Conservation (phyloP, 2,797 vertebrate species). For the Gallirallus australis region DNA sequence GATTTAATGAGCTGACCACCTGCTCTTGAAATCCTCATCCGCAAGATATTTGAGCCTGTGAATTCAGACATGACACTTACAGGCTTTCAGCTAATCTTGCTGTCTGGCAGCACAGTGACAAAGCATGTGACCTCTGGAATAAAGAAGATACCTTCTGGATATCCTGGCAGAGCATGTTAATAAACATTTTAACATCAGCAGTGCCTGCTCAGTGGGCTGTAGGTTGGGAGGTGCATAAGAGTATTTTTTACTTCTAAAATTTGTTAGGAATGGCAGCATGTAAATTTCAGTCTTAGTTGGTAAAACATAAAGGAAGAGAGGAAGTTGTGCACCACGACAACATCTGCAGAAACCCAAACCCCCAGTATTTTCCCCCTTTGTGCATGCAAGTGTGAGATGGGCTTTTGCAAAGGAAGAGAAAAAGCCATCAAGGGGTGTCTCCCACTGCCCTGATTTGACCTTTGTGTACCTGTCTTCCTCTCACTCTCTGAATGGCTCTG, state of each 20-base stretch:
- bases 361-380: too few species aligned
- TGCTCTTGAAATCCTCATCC: constrained; percentile 70
- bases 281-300: not conserved
- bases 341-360: not conserved
- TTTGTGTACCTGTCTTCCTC: not conserved
- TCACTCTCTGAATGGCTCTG: not conserved
- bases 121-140: constrained; percentile 54
- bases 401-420: not conserved
- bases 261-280: not conserved
- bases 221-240: not conserved
- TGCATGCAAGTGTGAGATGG: not conserved
- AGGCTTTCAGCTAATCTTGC: constrained; percentile 48
- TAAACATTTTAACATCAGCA: not conserved
- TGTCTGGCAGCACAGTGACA: constrained; percentile 15
- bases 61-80: constrained; percentile 44
- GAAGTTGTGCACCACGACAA: not conserved
- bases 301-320: not conserved
- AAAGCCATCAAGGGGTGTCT: not conserved
- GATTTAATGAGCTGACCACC: constrained; percentile 81
- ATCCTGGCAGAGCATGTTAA: not conserved
- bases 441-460: not conserved
- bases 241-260: not conserved
- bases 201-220: not conserved
- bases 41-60: constrained; percentile 40
- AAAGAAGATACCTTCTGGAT: constrained; percentile 14